phyloP scores from a whole-genome alignment of 2,888 invertebrate genomes.

The Apamea sordens region DNA sequence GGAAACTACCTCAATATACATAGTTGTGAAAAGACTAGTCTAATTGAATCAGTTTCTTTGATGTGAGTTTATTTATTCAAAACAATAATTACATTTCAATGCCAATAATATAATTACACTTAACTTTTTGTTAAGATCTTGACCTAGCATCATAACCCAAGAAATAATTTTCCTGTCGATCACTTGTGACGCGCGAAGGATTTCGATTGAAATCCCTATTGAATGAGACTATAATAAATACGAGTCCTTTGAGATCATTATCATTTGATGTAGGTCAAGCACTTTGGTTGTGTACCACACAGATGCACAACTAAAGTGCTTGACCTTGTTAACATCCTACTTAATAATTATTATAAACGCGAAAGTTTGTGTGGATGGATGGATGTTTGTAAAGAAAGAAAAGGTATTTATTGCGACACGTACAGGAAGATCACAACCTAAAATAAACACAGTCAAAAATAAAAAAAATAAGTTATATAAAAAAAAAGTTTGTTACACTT shows the following conservation, averaged over 20 bases:
- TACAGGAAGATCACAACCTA: too few relatives aligned
- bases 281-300: background rate
- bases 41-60: background rate
- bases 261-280: constrained; percentile 48
- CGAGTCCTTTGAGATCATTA: constrained; percentile 39
- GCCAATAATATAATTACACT: background rate
- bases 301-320: too few relatives aligned
- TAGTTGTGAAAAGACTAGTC: background rate
- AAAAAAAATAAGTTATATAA: too few relatives aligned
- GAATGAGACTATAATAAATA: constrained; percentile 25
- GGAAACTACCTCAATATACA: background rate
- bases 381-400: too few relatives aligned
- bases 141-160: constrained; percentile 38
- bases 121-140: constrained; percentile 14
- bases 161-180: constrained; percentile 58
- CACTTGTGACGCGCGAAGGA: constrained; percentile 45
- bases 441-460: too few relatives aligned
- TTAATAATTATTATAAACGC: too few relatives aligned
- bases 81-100: background rate
- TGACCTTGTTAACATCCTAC: background rate
- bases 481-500: too few relatives aligned
- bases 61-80: background rate
- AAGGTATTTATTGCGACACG: too few relatives aligned
- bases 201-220: constrained; percentile 32
- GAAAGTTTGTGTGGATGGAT: too few relatives aligned